Base-by-base conservation (phyloP, 2,113 vertebrate species). In the Antidorcas marsupialis region DNA sequence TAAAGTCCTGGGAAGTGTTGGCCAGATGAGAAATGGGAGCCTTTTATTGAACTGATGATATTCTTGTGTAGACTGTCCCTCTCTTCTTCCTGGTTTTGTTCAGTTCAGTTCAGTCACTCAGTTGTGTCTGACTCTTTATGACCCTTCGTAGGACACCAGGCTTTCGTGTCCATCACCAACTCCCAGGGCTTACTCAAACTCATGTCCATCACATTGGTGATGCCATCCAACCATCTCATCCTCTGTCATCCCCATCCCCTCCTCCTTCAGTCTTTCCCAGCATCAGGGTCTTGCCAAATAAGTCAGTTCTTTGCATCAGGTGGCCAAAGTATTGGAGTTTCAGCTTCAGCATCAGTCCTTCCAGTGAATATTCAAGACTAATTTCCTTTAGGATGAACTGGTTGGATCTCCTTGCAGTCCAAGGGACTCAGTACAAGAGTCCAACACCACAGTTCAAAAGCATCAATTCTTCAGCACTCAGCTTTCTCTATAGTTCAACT, bases 141-240 rank as follows among this genome's bases (percentile, higher is more conserved):
- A 71, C 19, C 64, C 64, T 36, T 21, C 5, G 4, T 36, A 71
- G 64, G 1, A 71, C 0, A 1, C n/a, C 19, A 71, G 67, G 67
- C 67, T 39, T 71, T n/a, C 4, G 0, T 71, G 67, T 71, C n/a
- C 67, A 13, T 71, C 67, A 71, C 67, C 67, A 39, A 39, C 19
- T 39, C n/a, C n/a, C 1, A 12, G n/a, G 19, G 19, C 10, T 71
- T 39, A 71, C 67, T 71, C 19, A 71, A 39, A 39, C 67, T 71
- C n/a, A 71, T 39, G n/a, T 39, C n/a, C n/a, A 71, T 39, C 0
- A 2, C 5, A 1, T 53, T 2, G 33, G 3, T 71, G 67, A 39
- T 39, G n/a, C n/a, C n/a, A 71, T 23, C 2, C n/a, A 71, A 23
- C 19, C 19, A 71, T 39, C n/a, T 71, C 67, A 23, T 39, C 67